phyloP scores from a whole-genome alignment of 1,140 invertebrate genomes.

The Pectinophora gossypiella region DNA sequence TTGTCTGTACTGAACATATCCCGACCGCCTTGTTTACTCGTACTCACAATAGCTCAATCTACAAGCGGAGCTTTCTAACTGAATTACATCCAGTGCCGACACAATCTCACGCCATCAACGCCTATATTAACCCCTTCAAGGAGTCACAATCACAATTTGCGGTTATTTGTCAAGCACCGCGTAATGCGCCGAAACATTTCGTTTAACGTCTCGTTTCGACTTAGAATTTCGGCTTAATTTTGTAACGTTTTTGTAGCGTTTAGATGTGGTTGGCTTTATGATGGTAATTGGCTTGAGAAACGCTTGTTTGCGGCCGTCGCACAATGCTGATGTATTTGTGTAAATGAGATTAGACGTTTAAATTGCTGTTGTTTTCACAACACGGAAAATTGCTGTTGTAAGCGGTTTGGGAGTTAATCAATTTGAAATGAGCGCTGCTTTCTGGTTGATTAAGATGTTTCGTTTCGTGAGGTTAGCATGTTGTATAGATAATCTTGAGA shows the following conservation, averaged over 20 bases:
- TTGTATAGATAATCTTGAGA: no score
- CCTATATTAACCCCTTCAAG: conserved; percentile 65
- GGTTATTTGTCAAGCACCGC: conserved; percentile 55
- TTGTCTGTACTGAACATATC: not conserved
- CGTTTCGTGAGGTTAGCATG: no score
- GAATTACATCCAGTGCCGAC: conserved; percentile 43
- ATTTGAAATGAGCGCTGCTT: not conserved
- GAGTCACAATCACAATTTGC: conserved; percentile 64
- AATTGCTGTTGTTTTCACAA: conserved; percentile 2
- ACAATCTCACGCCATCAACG: conserved; percentile 59
- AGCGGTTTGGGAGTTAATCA: not conserved
- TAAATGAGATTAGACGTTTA: conserved; percentile 7
- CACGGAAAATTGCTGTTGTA: not conserved
- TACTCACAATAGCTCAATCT: conserved; percentile 63
- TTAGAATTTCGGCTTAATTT: conserved; percentile 46
- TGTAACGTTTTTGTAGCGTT: conserved; percentile 41
- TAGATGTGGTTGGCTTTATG: conserved; percentile 17
- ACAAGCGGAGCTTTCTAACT: conserved; percentile 49
- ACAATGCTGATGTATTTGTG: conserved; percentile 12
- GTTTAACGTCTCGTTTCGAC: conserved; percentile 33
- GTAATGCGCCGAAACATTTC: conserved; percentile 43
- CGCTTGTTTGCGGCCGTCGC: conserved; percentile 31
- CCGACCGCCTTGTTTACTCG: conserved; percentile 7
- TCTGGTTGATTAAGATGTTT: no score
- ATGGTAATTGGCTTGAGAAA: conserved; percentile 20